Percentiles rank a stretch among this genome's conserved stretches.
Conservation (phyloP, 1,140 invertebrate genomes). For the Polyergus mexicanus region DNA sequence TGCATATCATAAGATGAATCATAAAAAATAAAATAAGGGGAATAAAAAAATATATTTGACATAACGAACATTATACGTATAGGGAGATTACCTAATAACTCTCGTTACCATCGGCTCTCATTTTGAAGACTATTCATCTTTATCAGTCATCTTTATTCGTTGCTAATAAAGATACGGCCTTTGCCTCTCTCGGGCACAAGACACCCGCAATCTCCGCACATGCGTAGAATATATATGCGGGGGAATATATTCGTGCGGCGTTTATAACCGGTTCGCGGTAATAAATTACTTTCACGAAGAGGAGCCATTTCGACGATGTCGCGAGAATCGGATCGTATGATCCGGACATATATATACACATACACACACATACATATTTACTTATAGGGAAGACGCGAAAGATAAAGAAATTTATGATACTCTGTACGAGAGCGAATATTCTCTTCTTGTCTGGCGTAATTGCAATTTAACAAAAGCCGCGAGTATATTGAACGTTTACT, state of each 20-base stretch:
- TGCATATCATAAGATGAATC: not conserved
- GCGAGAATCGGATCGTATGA: slow-evolving; percentile 44
- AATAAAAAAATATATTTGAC: slow-evolving; percentile 1
- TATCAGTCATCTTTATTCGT: not conserved
- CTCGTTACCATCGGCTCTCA: not conserved
- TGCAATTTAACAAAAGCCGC: no score
- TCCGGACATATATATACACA: slow-evolving; percentile 1
- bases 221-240: not conserved
- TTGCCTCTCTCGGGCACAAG: slow-evolving; percentile 13
- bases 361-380: no score
- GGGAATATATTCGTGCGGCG: not conserved
- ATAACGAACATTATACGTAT: slow-evolving; percentile 7
- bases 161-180: not conserved
- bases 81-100: not conserved
- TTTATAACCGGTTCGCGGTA: slow-evolving; percentile 25
- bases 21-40: not conserved
- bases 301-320: not conserved
- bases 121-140: no score
- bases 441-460: no score
- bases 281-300: slow-evolving; percentile 54
- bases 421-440: slow-evolving; percentile 1
- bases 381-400: slow-evolving; percentile 3
- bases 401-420: not conserved
- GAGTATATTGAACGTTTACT: no score
- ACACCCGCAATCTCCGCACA: slow-evolving; percentile 19